Evolutionary conservation across 2,113 vertebrate species (phyloP), one percentile per base, ranked within the genome.

Genomic region (Eulemur macaco): DNA sequence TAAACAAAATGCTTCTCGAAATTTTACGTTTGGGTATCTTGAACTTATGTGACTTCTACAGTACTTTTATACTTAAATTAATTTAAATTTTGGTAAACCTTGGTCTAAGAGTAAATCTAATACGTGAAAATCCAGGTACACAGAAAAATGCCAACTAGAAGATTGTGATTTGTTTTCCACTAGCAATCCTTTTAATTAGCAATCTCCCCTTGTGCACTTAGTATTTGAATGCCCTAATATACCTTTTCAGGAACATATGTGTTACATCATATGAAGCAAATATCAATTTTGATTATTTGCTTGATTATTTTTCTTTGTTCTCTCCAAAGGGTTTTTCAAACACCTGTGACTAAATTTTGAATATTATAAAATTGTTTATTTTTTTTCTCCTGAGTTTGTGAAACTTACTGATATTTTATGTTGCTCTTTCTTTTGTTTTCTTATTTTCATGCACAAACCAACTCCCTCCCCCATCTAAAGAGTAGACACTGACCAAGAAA

Each of bases 1-100:
- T 95, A 88, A 94, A 89, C 47, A 92, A 80, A 87, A 89, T 81
- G 39, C 64, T 80, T 93, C 60, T 89, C 74, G 74, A 89, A 95
- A 92, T 89, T 82, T 95, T 54, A 85, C 66, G 78, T 86, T 56
- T 94, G 50, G 37, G 52, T 87, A 81, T 96, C 89, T 96, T 94
- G 73, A 84, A 93, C 89, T 81, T 85, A 73, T 94, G 56, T 89
- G 68, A 80, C 63, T 91, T 94, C 88, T 54, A 29, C 17, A 78
- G 87, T 15, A 58, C 54, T 73, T 47, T 85, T 60, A 39, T 76
- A 64, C 96, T 95, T 94, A 94, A 95, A 73, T 81, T 96, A 82
- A 94, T 87, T 89, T 91, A 93, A 93, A 86, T 58, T 89, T 58
- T 94, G n/a, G 9, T 86, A n/a, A 94, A 69, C 52, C 20, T 96